Percentiles rank a stretch among this genome's conserved stretches.
Conservation (phyloP, 2,888 invertebrate genomes). For the Auanema freiburgensis region DNA sequence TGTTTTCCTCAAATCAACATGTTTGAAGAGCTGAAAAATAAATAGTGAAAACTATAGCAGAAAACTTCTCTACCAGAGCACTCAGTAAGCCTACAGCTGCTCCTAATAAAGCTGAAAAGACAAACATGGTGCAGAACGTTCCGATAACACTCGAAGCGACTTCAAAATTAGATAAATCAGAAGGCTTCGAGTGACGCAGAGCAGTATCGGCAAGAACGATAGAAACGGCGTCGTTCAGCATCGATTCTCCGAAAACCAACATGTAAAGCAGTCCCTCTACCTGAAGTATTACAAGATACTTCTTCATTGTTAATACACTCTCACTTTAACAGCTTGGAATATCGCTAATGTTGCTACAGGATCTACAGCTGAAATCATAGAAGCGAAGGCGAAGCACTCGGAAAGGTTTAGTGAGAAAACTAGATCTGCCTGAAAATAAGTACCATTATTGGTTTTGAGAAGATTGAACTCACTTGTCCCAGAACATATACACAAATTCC, state of each 20-base stretch:
- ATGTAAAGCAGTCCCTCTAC: slow-evolving; percentile 97
- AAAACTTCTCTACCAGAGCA: slow-evolving; percentile 71
- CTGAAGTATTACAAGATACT: slow-evolving; percentile 75
- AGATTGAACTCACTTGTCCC: slow-evolving; percentile 74
- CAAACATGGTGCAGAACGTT: slow-evolving; percentile 91
- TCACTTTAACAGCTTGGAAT: slow-evolving; percentile 74
- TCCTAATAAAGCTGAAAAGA: slow-evolving; percentile 95
- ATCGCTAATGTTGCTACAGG: slow-evolving; percentile 98
- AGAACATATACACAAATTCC: slow-evolving; percentile 92
- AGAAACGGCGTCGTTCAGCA: slow-evolving; percentile 95
- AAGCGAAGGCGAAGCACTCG: slow-evolving; percentile 97
- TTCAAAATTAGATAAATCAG: slow-evolving; percentile 7
- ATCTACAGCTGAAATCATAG: slow-evolving; percentile 95
- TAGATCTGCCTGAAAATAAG: slow-evolving; percentile 67
- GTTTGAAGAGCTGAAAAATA: slow-evolving; percentile 77
- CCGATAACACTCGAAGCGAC: slow-evolving; percentile 72
- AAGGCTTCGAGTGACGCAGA: slow-evolving; percentile 36
- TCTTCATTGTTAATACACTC: not conserved
- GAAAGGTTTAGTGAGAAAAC: slow-evolving; percentile 90
- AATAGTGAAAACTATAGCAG: not conserved
- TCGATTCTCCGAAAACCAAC: slow-evolving; percentile 96
- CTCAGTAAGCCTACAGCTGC: slow-evolving; percentile 90
- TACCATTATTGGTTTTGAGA: not conserved
- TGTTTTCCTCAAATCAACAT: slow-evolving; percentile 92
- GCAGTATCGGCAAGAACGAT: slow-evolving; percentile 86